Evolutionary conservation across 2,888 invertebrate genomes (phyloP).

Genomic region (Microchrysa polita): DNA sequence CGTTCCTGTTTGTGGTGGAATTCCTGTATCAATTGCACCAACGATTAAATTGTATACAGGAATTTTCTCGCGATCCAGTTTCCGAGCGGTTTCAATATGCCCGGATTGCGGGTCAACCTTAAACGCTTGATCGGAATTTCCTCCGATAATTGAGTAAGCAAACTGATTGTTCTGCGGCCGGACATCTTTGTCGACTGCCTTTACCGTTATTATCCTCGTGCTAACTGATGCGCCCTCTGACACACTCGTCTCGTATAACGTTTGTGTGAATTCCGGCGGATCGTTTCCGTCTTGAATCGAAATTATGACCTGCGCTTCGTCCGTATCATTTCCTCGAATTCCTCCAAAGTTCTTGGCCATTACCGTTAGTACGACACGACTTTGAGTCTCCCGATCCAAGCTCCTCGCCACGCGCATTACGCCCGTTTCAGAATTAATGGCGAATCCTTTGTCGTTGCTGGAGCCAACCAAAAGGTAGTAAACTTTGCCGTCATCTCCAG

Average conservation of each 20-base stretch:
- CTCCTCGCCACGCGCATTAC: slow-evolving; percentile 83
- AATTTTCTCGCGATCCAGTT: slow-evolving; percentile 83
- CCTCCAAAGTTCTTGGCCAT: slow-evolving; percentile 95
- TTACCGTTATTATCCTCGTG: slow-evolving; percentile 78
- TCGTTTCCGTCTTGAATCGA: slow-evolving; percentile 96
- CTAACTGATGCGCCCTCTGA: slow-evolving; percentile 83
- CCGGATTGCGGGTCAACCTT: slow-evolving; percentile 89
- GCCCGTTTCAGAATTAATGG: slow-evolving; percentile 84
- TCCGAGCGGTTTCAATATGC: slow-evolving; percentile 78
- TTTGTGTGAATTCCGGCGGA: slow-evolving; percentile 89
- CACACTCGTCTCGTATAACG: slow-evolving; percentile 79
- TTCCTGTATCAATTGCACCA: slow-evolving; percentile 88
- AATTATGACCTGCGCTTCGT: slow-evolving; percentile 92
- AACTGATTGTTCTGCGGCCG: slow-evolving; percentile 91
- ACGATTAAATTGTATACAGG: slow-evolving; percentile 79
- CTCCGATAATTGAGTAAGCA: slow-evolving; percentile 87
- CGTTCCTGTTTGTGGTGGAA: slow-evolving; percentile 92
- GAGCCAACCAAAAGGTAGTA: slow-evolving; percentile 93
- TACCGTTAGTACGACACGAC: slow-evolving; percentile 87
- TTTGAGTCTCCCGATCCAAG: slow-evolving; percentile 88
- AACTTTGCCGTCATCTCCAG: slow-evolving; percentile 86
- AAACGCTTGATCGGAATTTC: slow-evolving; percentile 84
- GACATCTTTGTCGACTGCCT: slow-evolving; percentile 91
- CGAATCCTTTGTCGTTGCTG: slow-evolving; percentile 91
- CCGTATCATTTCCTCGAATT: slow-evolving; percentile 93